phyloP scores from a whole-genome alignment of 2,888 invertebrate genomes.

The Phortica magna region DNA sequence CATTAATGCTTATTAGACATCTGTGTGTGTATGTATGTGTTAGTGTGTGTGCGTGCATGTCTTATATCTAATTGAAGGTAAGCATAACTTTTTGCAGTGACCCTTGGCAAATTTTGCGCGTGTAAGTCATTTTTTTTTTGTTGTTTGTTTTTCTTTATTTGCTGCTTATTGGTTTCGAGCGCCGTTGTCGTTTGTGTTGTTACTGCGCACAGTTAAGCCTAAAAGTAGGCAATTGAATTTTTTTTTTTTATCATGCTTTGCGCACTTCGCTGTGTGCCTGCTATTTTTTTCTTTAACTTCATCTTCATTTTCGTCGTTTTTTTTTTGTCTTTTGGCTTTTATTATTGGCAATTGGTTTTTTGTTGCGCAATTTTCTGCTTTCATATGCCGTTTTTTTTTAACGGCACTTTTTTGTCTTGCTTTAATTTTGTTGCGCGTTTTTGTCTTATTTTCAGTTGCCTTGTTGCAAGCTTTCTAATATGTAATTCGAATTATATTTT shows the following conservation, averaged over 20 bases:
- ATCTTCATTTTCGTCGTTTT: too few species aligned
- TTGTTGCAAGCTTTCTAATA: neutral
- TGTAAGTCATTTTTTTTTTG: constrained; percentile 16
- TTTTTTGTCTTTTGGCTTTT: neutral
- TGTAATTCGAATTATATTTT: constrained; percentile 25
- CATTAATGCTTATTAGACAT: constrained; percentile 1
- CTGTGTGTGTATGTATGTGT: neutral
- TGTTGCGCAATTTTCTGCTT: constrained; percentile 4
- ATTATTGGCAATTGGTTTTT: constrained; percentile 5
- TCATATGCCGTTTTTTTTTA: neutral
- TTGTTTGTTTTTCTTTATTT: neutral
- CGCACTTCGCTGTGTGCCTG: neutral
- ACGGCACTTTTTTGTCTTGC: neutral
- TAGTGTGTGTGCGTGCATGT: constrained; percentile 29
- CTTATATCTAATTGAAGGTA: constrained; percentile 42
- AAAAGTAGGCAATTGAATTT: constrained; percentile 29
- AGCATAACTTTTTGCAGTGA: constrained; percentile 38
- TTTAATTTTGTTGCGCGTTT: constrained; percentile 4
- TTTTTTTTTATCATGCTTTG: neutral
- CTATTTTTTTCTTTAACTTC: neutral
- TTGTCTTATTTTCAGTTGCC: too few species aligned
- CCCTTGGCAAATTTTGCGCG: neutral
- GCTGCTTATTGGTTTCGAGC: neutral
- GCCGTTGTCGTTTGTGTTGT: neutral
- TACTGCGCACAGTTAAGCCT: neutral